phyloP scores from a whole-genome alignment of 2,113 vertebrate species.

The Cnemophilus loriae region DNA sequence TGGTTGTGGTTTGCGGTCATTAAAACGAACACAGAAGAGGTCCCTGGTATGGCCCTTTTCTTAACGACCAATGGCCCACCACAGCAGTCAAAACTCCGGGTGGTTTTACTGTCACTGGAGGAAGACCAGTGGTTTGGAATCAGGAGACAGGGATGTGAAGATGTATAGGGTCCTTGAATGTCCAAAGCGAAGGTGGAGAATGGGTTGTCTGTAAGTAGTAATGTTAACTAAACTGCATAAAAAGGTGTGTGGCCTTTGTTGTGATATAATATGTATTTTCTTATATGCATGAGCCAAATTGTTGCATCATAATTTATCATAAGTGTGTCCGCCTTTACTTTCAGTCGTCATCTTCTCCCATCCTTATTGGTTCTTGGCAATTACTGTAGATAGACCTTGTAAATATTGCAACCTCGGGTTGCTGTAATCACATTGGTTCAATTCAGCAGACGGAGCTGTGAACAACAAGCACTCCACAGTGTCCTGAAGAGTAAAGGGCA shows the following conservation, averaged over 20 bases:
- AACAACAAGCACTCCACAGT: slow-evolving; percentile 61
- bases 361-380: slow-evolving; percentile 71
- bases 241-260: slow-evolving; percentile 82
- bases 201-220: slow-evolving; percentile 79
- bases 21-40: slow-evolving; percentile 40
- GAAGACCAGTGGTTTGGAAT: slow-evolving; percentile 61
- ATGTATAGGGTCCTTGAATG: slow-evolving; percentile 63
- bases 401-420: slow-evolving; percentile 73
- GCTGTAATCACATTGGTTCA: slow-evolving; percentile 68
- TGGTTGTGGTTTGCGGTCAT: slow-evolving; percentile 55
- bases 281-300: slow-evolving; percentile 83
- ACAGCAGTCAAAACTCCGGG: slow-evolving; percentile 22
- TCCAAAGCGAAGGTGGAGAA: slow-evolving; percentile 69
- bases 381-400: slow-evolving; percentile 80
- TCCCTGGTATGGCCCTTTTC: slow-evolving; percentile 25
- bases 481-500: slow-evolving; percentile 71
- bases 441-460: slow-evolving; percentile 64
- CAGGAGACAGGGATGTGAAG: slow-evolving; percentile 67
- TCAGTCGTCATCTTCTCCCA: slow-evolving; percentile 70
- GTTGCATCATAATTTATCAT: slow-evolving; percentile 78
- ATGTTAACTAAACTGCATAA: slow-evolving; percentile 76
- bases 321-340: slow-evolving; percentile 74
- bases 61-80: slow-evolving; percentile 47
- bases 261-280: slow-evolving; percentile 82
- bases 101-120: slow-evolving; percentile 55